Evolutionary conservation across 2,797 vertebrate species (phyloP).

Genomic region (Poeciliopsis infans): DNA sequence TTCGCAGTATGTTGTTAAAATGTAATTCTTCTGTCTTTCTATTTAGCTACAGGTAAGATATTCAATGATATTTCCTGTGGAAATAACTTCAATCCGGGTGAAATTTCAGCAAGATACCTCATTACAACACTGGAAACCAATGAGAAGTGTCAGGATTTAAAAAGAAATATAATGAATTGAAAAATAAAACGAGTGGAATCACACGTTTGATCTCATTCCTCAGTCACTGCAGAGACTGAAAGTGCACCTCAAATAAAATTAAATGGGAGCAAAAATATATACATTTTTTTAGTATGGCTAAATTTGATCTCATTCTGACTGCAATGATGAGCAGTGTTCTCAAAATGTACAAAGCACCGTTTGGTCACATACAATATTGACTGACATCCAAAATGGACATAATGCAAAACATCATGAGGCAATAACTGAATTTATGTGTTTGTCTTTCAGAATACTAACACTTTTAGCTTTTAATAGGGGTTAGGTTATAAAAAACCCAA

Average conservation of each 20-base stretch:
- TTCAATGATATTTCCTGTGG: conserved; percentile 97
- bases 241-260: not conserved
- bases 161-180: conserved; percentile 47
- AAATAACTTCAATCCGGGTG: conserved; percentile 97
- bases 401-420: conserved; percentile 76
- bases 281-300: not conserved
- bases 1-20: conserved; percentile 47
- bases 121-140: conserved; percentile 84
- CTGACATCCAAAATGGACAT: conserved; percentile 47
- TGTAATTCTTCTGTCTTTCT: conserved; percentile 79
- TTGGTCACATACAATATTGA: conserved; percentile 52
- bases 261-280: not conserved
- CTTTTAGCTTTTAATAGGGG: conserved; percentile 55
- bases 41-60: conserved; percentile 85
- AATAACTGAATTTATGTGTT: conserved; percentile 80
- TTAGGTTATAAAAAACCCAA: conserved; percentile 31
- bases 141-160: conserved; percentile 53
- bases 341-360: conserved; percentile 56
- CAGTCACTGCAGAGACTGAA: conserved; percentile 38
- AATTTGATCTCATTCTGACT: conserved; percentile 37
- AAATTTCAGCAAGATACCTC: conserved; percentile 96
- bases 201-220: conserved; percentile 51
- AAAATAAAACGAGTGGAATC: conserved; percentile 18
- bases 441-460: conserved; percentile 78
- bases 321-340: conserved; percentile 17